Evolutionary conservation across 2,113 vertebrate species (phyloP).

Genomic region (Poecilia latipinna): DNA sequence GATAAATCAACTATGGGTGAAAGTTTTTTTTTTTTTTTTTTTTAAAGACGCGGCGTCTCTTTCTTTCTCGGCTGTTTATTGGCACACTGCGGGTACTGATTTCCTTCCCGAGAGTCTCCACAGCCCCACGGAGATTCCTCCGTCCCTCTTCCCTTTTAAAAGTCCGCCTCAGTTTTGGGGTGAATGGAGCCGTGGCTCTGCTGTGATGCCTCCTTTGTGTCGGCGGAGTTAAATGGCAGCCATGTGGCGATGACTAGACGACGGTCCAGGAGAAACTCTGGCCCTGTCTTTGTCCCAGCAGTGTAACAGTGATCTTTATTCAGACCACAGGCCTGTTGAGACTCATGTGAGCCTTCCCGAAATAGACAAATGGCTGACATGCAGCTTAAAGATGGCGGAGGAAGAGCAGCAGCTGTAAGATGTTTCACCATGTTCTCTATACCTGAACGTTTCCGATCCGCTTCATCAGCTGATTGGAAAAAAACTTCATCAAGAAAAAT

Average conservation of each 20-base stretch:
- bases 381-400: constrained; percentile 59
- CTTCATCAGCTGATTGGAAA: background rate
- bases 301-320: constrained; percentile 75
- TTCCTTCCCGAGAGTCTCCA: constrained; percentile 31
- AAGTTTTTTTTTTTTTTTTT: constrained; percentile 10
- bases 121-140: constrained; percentile 22
- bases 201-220: constrained; percentile 70
- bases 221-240: constrained; percentile 71
- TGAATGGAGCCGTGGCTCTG: constrained; percentile 73
- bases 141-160: constrained; percentile 44
- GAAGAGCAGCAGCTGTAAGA: constrained; percentile 16
- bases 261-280: constrained; percentile 54
- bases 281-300: constrained; percentile 71
- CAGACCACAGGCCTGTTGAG: constrained; percentile 69
- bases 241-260: constrained; percentile 70
- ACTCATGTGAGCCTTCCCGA: constrained; percentile 76
- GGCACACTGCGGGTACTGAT: constrained; percentile 6
- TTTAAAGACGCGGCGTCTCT: constrained; percentile 9
- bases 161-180: constrained; percentile 45
- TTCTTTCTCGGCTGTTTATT: constrained; percentile 22
- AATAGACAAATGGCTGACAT: constrained; percentile 73
- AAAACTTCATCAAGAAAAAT: background rate
- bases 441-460: constrained; percentile 4
- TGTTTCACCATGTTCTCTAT: constrained; percentile 3
- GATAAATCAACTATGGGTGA: constrained; percentile 46